Conservation (phyloP, 2,113 vertebrate genomes). For the Scomber scombrus region DNA sequence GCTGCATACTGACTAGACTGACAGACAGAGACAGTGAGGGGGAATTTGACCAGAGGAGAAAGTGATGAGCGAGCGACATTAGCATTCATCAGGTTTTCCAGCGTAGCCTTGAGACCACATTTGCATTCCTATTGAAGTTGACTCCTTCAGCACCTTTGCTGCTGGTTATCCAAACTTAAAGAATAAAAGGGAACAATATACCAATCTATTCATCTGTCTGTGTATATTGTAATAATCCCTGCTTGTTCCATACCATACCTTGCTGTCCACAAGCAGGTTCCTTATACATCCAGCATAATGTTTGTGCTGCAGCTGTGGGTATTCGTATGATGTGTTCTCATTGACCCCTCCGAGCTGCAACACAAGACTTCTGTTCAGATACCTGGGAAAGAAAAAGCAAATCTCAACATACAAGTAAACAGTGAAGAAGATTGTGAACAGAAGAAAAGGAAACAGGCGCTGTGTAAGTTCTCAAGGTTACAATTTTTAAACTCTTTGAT, state of each 20-base stretch:
- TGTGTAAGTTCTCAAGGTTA: slow-evolving; percentile 30
- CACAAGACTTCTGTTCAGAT: slow-evolving; percentile 87
- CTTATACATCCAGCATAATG: slow-evolving; percentile 90
- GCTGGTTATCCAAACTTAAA: slow-evolving; percentile 29
- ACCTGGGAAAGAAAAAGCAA: slow-evolving; percentile 79
- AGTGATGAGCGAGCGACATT: slow-evolving; percentile 8
- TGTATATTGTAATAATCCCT: not conserved
- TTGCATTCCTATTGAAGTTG: slow-evolving; percentile 49
- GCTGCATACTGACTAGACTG: not conserved
- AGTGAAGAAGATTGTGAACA: not conserved
- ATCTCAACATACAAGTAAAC: slow-evolving; percentile 17
- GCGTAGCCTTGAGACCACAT: slow-evolving; percentile 45
- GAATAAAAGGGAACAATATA: slow-evolving; percentile 1
- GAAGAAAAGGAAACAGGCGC: slow-evolving; percentile 13
- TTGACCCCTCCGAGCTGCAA: slow-evolving; percentile 91
- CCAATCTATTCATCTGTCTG: not conserved
- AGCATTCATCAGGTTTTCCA: slow-evolving; percentile 41
- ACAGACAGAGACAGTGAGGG: slow-evolving; percentile 6
- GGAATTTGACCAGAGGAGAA: slow-evolving; percentile 11
- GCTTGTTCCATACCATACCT: slow-evolving; percentile 74
- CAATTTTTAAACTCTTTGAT: slow-evolving; percentile 26
- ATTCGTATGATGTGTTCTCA: slow-evolving; percentile 87
- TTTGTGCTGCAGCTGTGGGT: slow-evolving; percentile 88
- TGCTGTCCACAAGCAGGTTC: slow-evolving; percentile 89
- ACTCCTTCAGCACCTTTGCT: slow-evolving; percentile 14